These are phyloP conservation scores for Siderastrea siderea DNA, from an alignment of 92 coral and sea anemone genomes.

Conservation along the genomic window DNA sequence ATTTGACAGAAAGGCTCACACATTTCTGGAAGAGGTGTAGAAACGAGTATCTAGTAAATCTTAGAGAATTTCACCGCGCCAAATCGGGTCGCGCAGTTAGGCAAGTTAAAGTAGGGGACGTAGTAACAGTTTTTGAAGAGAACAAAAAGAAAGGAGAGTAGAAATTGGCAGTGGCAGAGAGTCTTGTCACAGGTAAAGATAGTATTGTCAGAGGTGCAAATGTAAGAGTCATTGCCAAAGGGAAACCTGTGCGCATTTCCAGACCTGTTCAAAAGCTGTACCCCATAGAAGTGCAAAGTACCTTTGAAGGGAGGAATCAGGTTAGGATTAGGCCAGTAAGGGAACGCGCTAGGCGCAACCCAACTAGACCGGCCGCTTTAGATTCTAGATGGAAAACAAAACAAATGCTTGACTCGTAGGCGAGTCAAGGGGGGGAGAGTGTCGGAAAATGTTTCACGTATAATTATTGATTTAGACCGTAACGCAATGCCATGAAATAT, in stretches of 20 bases:
- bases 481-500: too few relatives aligned
- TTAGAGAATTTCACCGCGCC: slow-evolving; percentile 29
- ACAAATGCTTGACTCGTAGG: slow-evolving; percentile 19
- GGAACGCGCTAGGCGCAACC: not conserved
- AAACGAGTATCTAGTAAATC: slow-evolving; percentile 21
- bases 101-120: slow-evolving; percentile 22
- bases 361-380: slow-evolving; percentile 1
- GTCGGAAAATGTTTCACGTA: too few relatives aligned
- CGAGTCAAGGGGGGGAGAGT: slow-evolving; percentile 28
- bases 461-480: too few relatives aligned
- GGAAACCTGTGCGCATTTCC: slow-evolving; percentile 20
- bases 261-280: slow-evolving; percentile 24
- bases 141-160: slow-evolving; percentile 8
- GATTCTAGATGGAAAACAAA: slow-evolving; percentile 18
- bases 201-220: slow-evolving; percentile 26
- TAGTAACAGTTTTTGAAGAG: slow-evolving; percentile 39
- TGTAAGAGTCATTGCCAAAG: slow-evolving; percentile 19
- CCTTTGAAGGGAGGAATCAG: not conserved
- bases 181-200: slow-evolving; percentile 24
- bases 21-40: not conserved
- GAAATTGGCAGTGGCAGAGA: slow-evolving; percentile 39
- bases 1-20: slow-evolving; percentile 29
- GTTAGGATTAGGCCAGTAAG: not conserved
- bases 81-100: not conserved
- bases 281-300: slow-evolving; percentile 20